Base-by-base conservation (phyloP, 2,888 invertebrate genomes). In the Isoperla grammatica region DNA sequence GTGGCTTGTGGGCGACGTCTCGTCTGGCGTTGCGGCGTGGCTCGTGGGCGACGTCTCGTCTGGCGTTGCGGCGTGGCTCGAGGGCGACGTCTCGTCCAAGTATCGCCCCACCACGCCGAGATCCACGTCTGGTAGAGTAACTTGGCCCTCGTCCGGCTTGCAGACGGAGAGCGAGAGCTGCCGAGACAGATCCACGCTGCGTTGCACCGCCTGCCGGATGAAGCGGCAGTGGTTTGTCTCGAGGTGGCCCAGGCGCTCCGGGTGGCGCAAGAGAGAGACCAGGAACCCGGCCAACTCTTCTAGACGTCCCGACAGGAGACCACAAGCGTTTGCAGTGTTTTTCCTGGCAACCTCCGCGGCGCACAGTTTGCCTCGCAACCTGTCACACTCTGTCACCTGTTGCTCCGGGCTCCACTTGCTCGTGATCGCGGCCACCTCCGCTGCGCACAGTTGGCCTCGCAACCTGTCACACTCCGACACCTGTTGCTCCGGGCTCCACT, bases 251-350 rank as follows among this genome's bases (percentile, higher is more conserved):
- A 61, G 22, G 11, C 23, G 40, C 12, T 46, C 50, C 22, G 45
- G 58, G 35, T 69, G 66, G 57, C 80, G 79, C 20, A 86, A 71
- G 37, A 86, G 72, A 61, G 83, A 82, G 65, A 85, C 83, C 65
- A 86, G 72, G 69, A 86, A 86, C 67, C 79, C 77, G 0, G 85
- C 82, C 61, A 86, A 72, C 66, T 86, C 86, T 72, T 85, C 84
- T 54, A 86, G 73, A 37, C 85, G 78, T 3, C 75, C 77, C 20
- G 82, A 81, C 45, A 86, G 71, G 59, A 84, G 68, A 23, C 72
- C 66, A 63, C 78, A 78, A 11, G 77, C 74, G 61, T 78, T 74
- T 53, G 71, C 71, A 1, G 74, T 71, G 65, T 78, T 76, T 11
- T 66, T 63, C n/a, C 75, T 68, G 22, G 73, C 65, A 49, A 68